Conservation (phyloP, 2,888 invertebrate species). For the Aspidapion aeneum region DNA sequence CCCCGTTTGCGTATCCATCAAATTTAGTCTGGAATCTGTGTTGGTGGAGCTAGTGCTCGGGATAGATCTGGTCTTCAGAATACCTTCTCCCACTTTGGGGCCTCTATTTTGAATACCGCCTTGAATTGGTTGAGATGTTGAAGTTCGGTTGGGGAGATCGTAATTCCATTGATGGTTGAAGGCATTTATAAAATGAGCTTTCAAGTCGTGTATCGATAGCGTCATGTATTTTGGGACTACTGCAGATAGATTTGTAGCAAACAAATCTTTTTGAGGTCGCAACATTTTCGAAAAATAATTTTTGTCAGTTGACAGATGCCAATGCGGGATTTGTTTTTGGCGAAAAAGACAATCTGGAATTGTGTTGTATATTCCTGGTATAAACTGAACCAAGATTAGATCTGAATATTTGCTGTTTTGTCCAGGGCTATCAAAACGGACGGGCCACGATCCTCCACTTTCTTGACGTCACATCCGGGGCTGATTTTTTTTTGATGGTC, state of each 20-base stretch:
- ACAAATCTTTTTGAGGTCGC: constrained; percentile 23
- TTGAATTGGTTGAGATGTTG: constrained; percentile 3
- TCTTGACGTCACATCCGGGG: too few species aligned
- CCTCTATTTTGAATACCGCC: not conserved
- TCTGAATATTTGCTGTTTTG: too few species aligned
- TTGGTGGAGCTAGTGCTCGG: not conserved
- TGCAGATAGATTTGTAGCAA: constrained; percentile 17
- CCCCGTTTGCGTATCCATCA: not conserved
- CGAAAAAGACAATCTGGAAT: constrained; percentile 23
- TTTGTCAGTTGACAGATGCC: constrained; percentile 20
- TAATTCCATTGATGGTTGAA: constrained; percentile 3
- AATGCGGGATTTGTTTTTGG: constrained; percentile 16
- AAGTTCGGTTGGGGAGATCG: not conserved
- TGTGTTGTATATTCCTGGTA: constrained; percentile 24
- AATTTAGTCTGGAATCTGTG: not conserved
- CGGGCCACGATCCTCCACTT: too few species aligned
- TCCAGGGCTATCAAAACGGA: too few species aligned
- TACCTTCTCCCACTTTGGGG: not conserved
- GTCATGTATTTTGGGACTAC: constrained; percentile 21
- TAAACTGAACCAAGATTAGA: constrained; percentile 2
- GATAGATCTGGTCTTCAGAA: not conserved
- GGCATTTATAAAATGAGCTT: constrained; percentile 20
- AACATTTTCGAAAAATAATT: constrained; percentile 22
- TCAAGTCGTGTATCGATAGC: constrained; percentile 10
- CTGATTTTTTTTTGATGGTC: too few species aligned